A percentile compares a stretch with the other conserved stretches of the same genome.
Evolutionary conservation across 2,113 vertebrate species (phyloP).

Genomic region (Acrocephalus kingi): DNA sequence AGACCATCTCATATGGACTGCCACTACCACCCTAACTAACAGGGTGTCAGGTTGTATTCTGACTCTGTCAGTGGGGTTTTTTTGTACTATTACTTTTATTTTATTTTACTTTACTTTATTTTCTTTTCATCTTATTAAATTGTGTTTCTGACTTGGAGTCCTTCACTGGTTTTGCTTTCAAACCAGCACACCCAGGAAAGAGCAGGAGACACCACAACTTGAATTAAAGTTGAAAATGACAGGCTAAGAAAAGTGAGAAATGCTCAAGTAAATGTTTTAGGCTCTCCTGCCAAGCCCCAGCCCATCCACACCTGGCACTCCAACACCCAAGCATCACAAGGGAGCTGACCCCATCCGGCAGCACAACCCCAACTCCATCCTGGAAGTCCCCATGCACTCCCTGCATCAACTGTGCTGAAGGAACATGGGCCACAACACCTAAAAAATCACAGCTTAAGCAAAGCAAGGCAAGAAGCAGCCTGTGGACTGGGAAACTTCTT

Average conservation of each 20-base stretch:
- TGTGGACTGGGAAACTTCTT: not conserved
- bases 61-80: no score
- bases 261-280: not conserved
- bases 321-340: accelerated
- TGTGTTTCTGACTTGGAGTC: no score
- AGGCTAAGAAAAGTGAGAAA: not conserved
- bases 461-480: not conserved
- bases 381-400: accelerated
- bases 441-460: not conserved
- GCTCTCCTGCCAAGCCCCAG: not conserved
- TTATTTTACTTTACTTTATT: no score
- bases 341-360: not conserved
- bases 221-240: not conserved
- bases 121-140: no score
- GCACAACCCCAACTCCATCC: not conserved
- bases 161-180: no score
- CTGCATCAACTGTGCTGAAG: accelerated
- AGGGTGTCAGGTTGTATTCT: no score
- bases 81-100: no score
- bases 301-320: not conserved
- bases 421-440: not conserved
- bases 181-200: not conserved
- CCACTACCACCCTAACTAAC: no score
- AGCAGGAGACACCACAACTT: not conserved
- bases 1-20: no score